Evolutionary conservation across 2,113 vertebrate genomes (phyloP).

Genomic region (Caloenas nicobarica): DNA sequence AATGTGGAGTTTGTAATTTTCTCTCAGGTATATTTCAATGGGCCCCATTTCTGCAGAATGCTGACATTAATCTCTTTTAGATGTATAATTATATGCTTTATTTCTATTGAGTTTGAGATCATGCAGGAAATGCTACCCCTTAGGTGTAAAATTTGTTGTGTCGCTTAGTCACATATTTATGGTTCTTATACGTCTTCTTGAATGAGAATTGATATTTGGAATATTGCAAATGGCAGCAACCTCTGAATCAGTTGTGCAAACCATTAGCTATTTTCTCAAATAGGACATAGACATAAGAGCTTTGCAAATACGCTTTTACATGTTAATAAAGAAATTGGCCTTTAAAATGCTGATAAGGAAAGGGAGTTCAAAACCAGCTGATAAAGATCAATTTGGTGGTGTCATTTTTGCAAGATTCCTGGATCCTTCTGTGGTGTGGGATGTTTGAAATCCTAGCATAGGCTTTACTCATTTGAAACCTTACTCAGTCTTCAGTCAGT

Average conservation of each 20-base stretch:
- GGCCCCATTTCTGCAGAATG: not conserved
- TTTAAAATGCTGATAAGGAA: constrained; percentile 29
- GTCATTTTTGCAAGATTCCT: constrained; percentile 4
- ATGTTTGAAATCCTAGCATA: constrained; percentile 12
- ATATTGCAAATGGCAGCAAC: constrained; percentile 34
- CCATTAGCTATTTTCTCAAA: constrained; percentile 1
- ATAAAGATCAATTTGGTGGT: not conserved
- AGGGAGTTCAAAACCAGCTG: constrained; percentile 22
- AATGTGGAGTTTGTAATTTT: not conserved
- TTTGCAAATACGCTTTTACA: constrained; percentile 23
- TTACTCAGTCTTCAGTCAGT: not conserved
- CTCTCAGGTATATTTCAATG: not conserved
- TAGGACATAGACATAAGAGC: not conserved
- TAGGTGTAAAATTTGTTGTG: constrained; percentile 12
- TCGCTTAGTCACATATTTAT: constrained; percentile 43
- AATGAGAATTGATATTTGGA: constrained; percentile 38
- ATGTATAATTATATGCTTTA: not conserved
- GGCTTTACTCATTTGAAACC: not conserved
- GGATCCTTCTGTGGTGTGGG: not conserved
- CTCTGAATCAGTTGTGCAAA: constrained; percentile 32
- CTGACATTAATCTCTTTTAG: not conserved
- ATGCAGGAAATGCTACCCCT: not conserved
- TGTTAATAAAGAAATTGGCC: constrained; percentile 25
- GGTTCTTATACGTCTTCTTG: not conserved
- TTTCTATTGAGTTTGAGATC: not conserved